Evolutionary conservation across 2,888 invertebrate species (phyloP), one percentile per base, ranked within the genome.

Genomic region (Ectemnius continuus): DNA sequence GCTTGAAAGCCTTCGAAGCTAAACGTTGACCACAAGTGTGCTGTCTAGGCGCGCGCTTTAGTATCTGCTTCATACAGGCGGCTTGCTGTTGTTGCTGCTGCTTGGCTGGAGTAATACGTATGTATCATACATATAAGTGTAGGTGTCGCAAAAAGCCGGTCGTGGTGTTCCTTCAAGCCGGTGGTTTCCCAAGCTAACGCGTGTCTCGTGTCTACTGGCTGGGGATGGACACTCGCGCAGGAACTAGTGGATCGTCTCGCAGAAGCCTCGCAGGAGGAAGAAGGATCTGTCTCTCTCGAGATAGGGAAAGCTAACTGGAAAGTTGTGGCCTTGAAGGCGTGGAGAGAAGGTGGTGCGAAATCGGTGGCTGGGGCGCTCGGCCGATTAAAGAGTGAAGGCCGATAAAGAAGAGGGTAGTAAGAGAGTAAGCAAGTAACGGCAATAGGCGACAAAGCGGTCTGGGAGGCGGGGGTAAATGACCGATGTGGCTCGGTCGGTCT

Each of bases 1-100:
- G 83, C 81, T 81, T 81, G 65, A 79, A 80, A 23, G 83, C 82
- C 74, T 79, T 71, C 78, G 78, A 81, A 81, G 80, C 81, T 77
- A 68, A 77, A 82, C 80, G 81, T 78, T 73, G 83, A 72, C 69
- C 83, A 63, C 66, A 59, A 68, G 58, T 64, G 58, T 73, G 70
- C 71, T 77, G 69, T 82, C 67, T 73, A 75, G 69, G 61, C 61
- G 75, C 59, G 67, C 61, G 20, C 59, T 61, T 47, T 46, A 61
- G 59, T 57, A 60, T 16, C 52, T 16, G 52, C 52, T 16, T 52
- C 14, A 52, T 52, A 16, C 52, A 16, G 52, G n/a, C 52, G 52
- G 52, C 13, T 61, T 67, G 82, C 60, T 70, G 66, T 57, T 77
- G 57, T 61, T 64, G 70, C 48, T 66, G 70, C 46, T 70, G 73